Conservation (phyloP, 1,140 invertebrate species). For the Drosophila bipectinata region DNA sequence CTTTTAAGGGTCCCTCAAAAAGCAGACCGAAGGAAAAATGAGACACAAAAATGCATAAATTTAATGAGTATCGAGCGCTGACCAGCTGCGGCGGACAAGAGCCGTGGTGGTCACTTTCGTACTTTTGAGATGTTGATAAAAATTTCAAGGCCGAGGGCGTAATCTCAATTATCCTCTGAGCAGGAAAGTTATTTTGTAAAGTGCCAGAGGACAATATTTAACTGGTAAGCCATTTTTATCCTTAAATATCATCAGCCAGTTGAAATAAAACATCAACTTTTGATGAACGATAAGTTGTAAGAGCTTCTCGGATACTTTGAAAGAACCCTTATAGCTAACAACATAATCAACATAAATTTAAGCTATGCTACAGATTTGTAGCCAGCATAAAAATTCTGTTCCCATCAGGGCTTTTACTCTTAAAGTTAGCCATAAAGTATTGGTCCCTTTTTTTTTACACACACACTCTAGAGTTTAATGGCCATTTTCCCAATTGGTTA, state of each 20-base stretch:
- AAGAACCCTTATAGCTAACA: not conserved
- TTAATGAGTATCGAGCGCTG: constrained; percentile 48
- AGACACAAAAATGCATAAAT: constrained; percentile 53
- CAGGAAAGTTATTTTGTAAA: constrained; percentile 24
- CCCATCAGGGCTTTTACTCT: constrained; percentile 19
- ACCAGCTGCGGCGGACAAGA: not conserved
- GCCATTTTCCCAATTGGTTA: constrained; percentile 24
- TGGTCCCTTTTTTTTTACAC: constrained; percentile 23
- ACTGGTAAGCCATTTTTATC: constrained; percentile 12
- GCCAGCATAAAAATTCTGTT: constrained; percentile 11
- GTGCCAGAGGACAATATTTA: constrained; percentile 7
- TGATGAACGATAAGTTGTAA: too few relatives aligned
- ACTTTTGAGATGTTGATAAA: constrained; percentile 15
- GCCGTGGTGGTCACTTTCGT: constrained; percentile 17
- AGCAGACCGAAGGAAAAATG: constrained; percentile 23
- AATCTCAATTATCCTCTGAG: constrained; percentile 18
- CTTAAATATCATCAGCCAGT: constrained; percentile 24
- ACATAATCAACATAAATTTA: constrained; percentile 22
- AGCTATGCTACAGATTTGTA: constrained; percentile 21
- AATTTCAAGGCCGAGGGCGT: not conserved
- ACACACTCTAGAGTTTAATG: constrained; percentile 10
- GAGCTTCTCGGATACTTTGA: too few relatives aligned
- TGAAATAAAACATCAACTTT: constrained; percentile 2
- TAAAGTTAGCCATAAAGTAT: constrained; percentile 29
- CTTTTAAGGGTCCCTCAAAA: constrained; percentile 25